Evolutionary conservation across 1,140 invertebrate species (phyloP).

Genomic region (Chlorops oryzae): DNA sequence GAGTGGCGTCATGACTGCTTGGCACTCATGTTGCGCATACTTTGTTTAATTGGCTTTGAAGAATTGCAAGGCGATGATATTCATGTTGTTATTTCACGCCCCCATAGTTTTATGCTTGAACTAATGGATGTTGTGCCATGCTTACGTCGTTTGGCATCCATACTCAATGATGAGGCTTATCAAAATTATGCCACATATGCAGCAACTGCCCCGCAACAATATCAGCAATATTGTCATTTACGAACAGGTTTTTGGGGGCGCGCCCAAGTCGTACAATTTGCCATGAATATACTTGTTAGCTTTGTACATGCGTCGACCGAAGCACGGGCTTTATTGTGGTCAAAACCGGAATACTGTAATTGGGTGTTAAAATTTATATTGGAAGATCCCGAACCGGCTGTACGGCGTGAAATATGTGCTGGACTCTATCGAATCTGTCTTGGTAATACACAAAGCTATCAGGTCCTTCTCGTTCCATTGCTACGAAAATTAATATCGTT

Average conservation of each 20-base stretch:
- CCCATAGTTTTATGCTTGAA: constrained; percentile 67
- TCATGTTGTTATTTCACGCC: constrained; percentile 55
- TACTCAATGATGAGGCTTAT: constrained; percentile 77
- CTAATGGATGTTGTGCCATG: constrained; percentile 79
- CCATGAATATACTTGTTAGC: constrained; percentile 73
- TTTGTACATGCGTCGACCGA: constrained; percentile 72
- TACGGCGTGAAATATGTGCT: constrained; percentile 81
- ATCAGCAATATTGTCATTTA: constrained; percentile 58
- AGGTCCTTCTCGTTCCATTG: constrained; percentile 66
- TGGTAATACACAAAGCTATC: constrained; percentile 59
- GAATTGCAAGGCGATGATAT: constrained; percentile 56
- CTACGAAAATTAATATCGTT: constrained; percentile 72
- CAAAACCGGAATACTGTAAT: constrained; percentile 58
- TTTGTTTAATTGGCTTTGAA: constrained; percentile 79
- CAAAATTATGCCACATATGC: constrained; percentile 41
- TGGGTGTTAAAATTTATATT: constrained; percentile 73
- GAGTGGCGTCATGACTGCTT: constrained; percentile 94
- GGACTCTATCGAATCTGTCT: constrained; percentile 81
- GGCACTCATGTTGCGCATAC: constrained; percentile 66
- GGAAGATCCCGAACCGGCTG: constrained; percentile 78
- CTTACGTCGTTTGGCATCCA: constrained; percentile 74
- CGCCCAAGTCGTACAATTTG: constrained; percentile 76
- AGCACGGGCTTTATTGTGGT: constrained; percentile 61
- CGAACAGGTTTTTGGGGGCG: constrained; percentile 83
- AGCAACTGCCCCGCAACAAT: constrained; percentile 57